Evolutionary conservation across 2,113 vertebrate genomes (phyloP).

Genomic region (Andinoacara biseriatus): DNA sequence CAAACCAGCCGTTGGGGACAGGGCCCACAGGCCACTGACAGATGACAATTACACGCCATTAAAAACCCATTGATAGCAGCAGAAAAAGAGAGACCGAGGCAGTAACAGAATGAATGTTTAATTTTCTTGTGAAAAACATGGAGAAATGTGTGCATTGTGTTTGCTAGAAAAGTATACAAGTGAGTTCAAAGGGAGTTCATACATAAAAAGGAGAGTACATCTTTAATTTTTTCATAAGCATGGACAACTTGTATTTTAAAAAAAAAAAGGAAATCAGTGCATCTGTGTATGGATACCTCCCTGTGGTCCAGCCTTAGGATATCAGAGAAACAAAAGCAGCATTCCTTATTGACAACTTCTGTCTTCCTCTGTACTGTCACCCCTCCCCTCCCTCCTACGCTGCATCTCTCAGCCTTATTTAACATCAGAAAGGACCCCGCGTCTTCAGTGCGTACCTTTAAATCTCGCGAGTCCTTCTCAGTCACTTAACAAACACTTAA

Average conservation of each 20-base stretch:
- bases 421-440: conserved; percentile 69
- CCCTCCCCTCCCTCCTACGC: conserved; percentile 24
- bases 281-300: conserved; percentile 13
- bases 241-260: background rate
- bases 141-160: background rate
- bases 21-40: conserved; percentile 58
- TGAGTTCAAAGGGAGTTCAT: background rate
- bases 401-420: conserved; percentile 60
- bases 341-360: conserved; percentile 59
- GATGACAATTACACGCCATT: conserved; percentile 73
- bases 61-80: conserved; percentile 53
- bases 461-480: conserved; percentile 60
- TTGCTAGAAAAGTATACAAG: background rate
- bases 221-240: too few relatives aligned
- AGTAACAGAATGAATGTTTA: conserved; percentile 8
- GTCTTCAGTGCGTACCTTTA: conserved; percentile 58
- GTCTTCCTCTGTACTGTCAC: conserved; percentile 9
- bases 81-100: background rate
- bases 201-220: background rate
- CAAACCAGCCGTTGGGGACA: conserved; percentile 56
- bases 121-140: background rate
- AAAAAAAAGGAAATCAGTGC: background rate
- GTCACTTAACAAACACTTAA: conserved; percentile 71
- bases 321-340: conserved; percentile 60
- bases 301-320: conserved; percentile 51